Percentiles rank a stretch among this genome's conserved stretches.
phyloP scores from a whole-genome alignment of 2,113 vertebrate species.

The Tupaia chinensis region DNA sequence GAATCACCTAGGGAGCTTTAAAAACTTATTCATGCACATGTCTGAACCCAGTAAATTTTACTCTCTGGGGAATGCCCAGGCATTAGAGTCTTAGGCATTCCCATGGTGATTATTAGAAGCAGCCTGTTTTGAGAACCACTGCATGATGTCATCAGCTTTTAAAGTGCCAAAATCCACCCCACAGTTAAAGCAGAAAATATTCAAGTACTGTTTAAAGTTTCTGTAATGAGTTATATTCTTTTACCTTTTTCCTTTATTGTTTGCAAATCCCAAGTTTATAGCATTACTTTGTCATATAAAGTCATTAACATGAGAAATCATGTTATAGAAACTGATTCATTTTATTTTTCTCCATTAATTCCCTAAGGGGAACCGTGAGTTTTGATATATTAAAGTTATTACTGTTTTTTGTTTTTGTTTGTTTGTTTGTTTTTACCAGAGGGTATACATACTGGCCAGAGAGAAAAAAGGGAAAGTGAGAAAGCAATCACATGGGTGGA shows the following conservation, averaged over 20 bases:
- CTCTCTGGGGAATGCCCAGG: neutral
- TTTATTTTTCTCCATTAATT: neutral
- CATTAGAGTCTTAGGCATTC: neutral
- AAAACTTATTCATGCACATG: neutral
- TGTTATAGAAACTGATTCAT: neutral
- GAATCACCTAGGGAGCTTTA: neutral
- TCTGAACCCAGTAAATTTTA: neutral
- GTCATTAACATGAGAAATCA: conserved; percentile 26
- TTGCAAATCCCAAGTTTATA: conserved; percentile 50
- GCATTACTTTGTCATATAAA: neutral
- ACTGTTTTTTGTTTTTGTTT: no score
- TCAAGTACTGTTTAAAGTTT: conserved; percentile 15
- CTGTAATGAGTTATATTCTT: neutral
- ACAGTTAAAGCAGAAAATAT: neutral
- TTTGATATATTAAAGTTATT: neutral
- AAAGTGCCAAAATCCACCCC: neutral
- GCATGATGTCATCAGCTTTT: neutral
- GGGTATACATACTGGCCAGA: no score
- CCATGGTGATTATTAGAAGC: neutral
- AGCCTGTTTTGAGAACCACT: neutral
- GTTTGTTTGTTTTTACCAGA: no score
- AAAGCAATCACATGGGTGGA: no score
- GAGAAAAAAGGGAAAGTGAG: no score
- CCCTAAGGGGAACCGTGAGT: neutral
- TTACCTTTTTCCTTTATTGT: neutral